Evolutionary conservation across 2,113 vertebrate species (phyloP).

Genomic region (Naja naja): DNA sequence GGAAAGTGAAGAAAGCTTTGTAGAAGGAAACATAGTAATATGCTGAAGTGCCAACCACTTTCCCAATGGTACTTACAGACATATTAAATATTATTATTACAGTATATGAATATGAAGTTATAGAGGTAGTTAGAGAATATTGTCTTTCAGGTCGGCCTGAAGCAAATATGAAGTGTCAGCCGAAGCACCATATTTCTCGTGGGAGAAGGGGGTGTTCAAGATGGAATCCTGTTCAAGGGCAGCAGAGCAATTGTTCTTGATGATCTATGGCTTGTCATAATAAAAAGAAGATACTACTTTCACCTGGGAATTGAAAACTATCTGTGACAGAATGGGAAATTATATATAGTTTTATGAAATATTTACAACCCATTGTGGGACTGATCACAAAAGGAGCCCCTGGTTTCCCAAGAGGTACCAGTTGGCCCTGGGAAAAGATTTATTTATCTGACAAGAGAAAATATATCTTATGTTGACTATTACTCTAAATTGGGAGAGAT

Average conservation of each 20-base stretch:
- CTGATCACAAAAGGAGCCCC: background rate
- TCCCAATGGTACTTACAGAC: background rate
- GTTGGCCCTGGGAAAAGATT: background rate
- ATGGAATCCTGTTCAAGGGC: background rate
- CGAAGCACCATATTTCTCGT: background rate
- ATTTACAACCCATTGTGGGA: background rate
- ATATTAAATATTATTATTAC: background rate
- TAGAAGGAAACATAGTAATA: background rate
- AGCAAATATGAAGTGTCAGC: background rate
- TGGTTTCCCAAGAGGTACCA: background rate
- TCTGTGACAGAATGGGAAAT: background rate
- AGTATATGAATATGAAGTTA: background rate
- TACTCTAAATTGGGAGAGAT: background rate
- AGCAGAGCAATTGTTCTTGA: background rate
- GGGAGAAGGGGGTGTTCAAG: background rate
- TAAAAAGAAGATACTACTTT: background rate
- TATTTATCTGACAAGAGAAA: background rate
- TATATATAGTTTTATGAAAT: background rate
- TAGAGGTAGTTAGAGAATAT: background rate
- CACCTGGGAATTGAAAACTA: background rate
- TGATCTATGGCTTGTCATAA: background rate
- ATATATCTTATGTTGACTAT: background rate
- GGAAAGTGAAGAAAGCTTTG: background rate
- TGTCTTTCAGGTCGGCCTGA: background rate
- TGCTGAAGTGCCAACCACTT: background rate